These are phyloP conservation scores for Falco columbarius DNA, from an alignment of 2,797 vertebrate species.

Conservation along the genomic window DNA sequence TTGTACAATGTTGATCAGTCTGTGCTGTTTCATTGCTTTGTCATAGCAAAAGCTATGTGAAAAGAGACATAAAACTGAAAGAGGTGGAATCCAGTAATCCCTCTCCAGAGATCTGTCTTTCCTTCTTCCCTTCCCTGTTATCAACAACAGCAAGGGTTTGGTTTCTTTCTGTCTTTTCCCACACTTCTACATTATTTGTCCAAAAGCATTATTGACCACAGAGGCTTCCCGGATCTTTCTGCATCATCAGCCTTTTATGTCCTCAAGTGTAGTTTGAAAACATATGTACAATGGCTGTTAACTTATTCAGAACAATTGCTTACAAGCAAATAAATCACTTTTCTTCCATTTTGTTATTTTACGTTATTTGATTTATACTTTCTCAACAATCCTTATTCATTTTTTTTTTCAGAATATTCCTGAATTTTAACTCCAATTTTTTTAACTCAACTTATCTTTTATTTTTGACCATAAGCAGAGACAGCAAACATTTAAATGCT, in stretches of 20 bases:
- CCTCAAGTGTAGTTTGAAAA: background rate
- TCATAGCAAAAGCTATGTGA: background rate
- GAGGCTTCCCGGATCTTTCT: conserved; percentile 30
- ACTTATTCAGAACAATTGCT: background rate
- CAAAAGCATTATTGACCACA: background rate
- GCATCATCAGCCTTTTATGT: background rate
- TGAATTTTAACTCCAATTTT: background rate
- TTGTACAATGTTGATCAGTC: background rate
- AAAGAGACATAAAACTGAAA: background rate
- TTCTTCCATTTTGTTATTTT: background rate
- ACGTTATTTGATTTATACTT: background rate
- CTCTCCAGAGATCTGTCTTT: background rate
- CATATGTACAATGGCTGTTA: background rate
- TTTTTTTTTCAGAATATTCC: background rate
- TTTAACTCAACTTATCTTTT: background rate
- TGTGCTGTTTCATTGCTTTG: background rate
- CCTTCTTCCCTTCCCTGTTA: background rate
- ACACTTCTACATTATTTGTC: background rate
- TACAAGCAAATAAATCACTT: background rate
- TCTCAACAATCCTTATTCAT: background rate
- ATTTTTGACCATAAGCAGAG: background rate
- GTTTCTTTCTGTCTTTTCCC: conserved; percentile 19
- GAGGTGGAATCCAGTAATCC: background rate
- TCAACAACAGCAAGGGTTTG: background rate
- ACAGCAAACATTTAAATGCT: background rate